Conservation (phyloP, 2,797 vertebrate genomes). For the Sparus aurata region DNA sequence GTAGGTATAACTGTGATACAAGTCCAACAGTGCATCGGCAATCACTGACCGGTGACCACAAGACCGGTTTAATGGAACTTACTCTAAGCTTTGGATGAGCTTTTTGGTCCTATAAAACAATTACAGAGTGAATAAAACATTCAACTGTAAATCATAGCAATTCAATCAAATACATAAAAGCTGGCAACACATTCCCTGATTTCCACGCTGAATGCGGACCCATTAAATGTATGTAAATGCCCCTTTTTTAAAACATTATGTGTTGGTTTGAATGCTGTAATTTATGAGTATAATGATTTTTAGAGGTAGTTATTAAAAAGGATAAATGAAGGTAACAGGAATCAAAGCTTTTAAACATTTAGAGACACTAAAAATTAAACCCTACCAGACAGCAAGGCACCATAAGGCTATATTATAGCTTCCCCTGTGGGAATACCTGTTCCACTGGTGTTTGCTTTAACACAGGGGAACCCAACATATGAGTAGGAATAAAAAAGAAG, state of each 20-base stretch:
- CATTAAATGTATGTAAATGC: not conserved
- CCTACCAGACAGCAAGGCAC: not conserved
- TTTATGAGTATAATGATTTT: not conserved
- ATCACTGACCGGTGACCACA: not conserved
- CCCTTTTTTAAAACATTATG: not conserved
- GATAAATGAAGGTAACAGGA: not conserved
- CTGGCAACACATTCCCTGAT: not conserved
- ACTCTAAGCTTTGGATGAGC: slow-evolving; percentile 3
- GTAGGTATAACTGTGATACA: not conserved
- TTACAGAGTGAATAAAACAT: not conserved
- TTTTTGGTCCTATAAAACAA: not conserved
- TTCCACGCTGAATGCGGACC: not conserved
- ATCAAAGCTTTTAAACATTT: not conserved
- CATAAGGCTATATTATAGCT: slow-evolving; percentile 11
- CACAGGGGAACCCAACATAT: slow-evolving; percentile 1
- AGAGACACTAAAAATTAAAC: not conserved
- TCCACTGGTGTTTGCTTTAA: slow-evolving; percentile 6
- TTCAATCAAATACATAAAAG: not conserved
- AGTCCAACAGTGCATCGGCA: slow-evolving; percentile 7
- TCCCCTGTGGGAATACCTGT: not conserved
- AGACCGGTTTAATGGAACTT: not conserved
- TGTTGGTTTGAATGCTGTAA: too few relatives aligned
- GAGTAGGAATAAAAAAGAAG: not conserved
- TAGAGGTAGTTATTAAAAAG: not conserved
- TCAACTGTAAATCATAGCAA: not conserved